A percentile compares a stretch with the other conserved stretches of the same genome.
Conservation (phyloP, 1,140 invertebrate species). For the Eriocheir sinensis region DNA sequence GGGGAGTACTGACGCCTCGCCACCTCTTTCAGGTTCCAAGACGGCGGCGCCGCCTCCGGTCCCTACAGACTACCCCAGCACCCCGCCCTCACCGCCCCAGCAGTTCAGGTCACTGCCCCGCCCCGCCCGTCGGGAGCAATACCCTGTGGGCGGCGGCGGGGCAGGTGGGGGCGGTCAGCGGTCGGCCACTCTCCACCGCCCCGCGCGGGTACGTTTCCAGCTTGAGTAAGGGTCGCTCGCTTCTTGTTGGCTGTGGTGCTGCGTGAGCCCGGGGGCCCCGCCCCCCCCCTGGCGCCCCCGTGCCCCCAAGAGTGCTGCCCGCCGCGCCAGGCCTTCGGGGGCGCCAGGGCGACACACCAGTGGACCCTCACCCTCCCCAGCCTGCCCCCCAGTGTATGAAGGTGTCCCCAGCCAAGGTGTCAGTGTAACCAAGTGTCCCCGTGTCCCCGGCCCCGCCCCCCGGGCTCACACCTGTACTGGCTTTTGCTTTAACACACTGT, state of each 20-base stretch:
- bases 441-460: constrained; percentile 41
- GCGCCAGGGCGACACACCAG: neutral
- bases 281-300: constrained; percentile 29
- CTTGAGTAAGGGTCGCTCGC: constrained; percentile 79
- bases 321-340: neutral
- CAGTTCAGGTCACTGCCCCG: constrained; percentile 78
- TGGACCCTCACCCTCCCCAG: neutral
- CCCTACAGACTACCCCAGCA: constrained; percentile 76
- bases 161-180: constrained; percentile 58
- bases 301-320: neutral
- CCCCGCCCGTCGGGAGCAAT: constrained; percentile 75
- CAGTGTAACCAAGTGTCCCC: constrained; percentile 27
- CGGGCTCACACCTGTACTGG: constrained; percentile 68
- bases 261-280: constrained; percentile 37
- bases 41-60: constrained; percentile 9
- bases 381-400: neutral
- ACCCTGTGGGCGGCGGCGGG: constrained; percentile 63
- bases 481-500: constrained; percentile 71
- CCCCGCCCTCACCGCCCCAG: constrained; percentile 78
- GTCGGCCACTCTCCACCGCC: constrained; percentile 78
- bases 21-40: constrained; percentile 26
- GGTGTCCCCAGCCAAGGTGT: neutral
- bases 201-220: constrained; percentile 79
- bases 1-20: neutral
- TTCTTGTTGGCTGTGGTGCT: constrained; percentile 76